Evolutionary conservation across 1,140 invertebrate species (phyloP), one percentile per base, ranked within the genome.

Genomic region (Mactra quadrangularis): DNA sequence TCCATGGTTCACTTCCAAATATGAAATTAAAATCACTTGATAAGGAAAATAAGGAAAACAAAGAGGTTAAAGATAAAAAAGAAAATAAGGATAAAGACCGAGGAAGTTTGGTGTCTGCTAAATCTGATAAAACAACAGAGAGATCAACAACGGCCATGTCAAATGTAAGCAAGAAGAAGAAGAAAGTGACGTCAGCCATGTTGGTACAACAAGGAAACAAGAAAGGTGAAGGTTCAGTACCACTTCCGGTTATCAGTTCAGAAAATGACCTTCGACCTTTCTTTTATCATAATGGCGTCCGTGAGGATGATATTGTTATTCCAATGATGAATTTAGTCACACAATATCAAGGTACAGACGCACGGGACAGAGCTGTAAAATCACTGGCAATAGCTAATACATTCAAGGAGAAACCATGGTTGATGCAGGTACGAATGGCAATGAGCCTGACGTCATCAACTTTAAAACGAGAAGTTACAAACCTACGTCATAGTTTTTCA

Each of bases 401-500:
- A 0, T 91, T 92, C 78, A 87, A 87, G 71, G 90, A 91, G 27
- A 92, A 91, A 79, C 88, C 91, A 3, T 92, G 90, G 90, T 82
- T 92, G 52, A 75, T 85, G 19, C 90, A 90, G 77, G 89, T 92
- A 22, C 74, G 88, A n/a, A 83, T 91, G 83, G 90, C 90, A 13
- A 85, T 91, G 78, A 83, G 75, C 53, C 68, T 91, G 7, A 87
- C 88, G 17, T 71, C 85, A 45, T 87, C 88, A n/a, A 84, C 85
- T 0, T 52, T 90, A 17, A 90, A 88, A 50, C 55, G 88, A 19
- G 79, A 82, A n/a, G 79, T 82, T 17, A 66, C 41, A 1, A 82
- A 82, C 45, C 31, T 82, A 11, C 70, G 79, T 29, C 79, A 82
- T 31, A 74, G 79, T 55, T 82, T 82, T 52, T 50, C 29, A 6